Conservation (phyloP, 2,888 invertebrate species). For the Drosophila dives region DNA sequence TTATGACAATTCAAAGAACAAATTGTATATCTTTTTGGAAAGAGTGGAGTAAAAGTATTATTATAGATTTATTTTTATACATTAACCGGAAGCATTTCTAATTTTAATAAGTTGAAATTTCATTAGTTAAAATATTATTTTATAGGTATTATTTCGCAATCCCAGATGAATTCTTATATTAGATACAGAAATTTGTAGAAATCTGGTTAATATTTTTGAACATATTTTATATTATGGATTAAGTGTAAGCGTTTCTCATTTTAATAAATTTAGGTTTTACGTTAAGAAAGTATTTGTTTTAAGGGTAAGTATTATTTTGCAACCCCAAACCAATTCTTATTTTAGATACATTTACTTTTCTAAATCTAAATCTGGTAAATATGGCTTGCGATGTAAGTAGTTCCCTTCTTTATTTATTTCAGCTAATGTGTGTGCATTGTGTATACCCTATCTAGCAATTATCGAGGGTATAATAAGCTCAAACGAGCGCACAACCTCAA, state of each 20-base stretch:
- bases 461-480: constrained; percentile 23
- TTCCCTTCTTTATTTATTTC: background rate
- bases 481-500: constrained; percentile 28
- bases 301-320: background rate
- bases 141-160: no score
- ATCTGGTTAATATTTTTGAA: no score
- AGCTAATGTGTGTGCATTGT: background rate
- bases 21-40: background rate
- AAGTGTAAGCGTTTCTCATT: no score
- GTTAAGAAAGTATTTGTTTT: background rate
- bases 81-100: no score
- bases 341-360: background rate
- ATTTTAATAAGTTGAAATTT: no score
- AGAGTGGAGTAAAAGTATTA: no score
- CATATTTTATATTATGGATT: no score
- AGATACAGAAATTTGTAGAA: no score
- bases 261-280: no score
- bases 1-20: background rate
- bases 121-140: no score
- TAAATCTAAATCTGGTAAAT: background rate
- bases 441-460: constrained; percentile 5
- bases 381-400: background rate
- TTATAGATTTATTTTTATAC: no score
- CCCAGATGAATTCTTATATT: no score
- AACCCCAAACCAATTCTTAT: background rate